Conservation (phyloP, 2,113 vertebrate species). For the Paradisaea rubra region DNA sequence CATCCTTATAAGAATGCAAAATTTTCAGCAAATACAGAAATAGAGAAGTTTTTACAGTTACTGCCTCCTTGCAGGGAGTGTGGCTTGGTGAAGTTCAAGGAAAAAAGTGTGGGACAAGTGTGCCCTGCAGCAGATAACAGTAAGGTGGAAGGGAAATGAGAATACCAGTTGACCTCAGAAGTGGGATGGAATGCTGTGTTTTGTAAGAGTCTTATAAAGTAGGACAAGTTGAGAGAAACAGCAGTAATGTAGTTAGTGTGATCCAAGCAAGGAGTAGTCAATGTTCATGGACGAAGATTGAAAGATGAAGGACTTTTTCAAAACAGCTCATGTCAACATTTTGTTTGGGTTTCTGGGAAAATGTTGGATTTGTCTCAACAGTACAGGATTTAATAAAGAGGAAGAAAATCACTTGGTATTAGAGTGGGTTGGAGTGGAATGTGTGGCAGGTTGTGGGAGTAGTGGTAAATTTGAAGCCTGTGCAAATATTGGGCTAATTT, state of each 20-base stretch:
- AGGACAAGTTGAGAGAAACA: background rate
- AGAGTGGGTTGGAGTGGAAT: background rate
- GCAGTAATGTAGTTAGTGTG: background rate
- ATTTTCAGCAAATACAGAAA: background rate
- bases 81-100: constrained; percentile 1
- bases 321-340: background rate
- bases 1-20: background rate
- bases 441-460: background rate
- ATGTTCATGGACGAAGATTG: background rate
- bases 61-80: background rate
- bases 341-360: background rate
- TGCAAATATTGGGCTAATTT: background rate
- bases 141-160: background rate
- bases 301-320: background rate
- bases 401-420: background rate
- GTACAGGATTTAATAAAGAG: background rate
- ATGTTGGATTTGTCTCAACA: background rate
- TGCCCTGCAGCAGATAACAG: background rate
- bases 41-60: background rate
- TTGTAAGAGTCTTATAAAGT: background rate
- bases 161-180: background rate
- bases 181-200: background rate
- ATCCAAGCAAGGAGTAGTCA: background rate
- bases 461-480: background rate
- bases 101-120: background rate